These are phyloP conservation scores for Entomobrya multifasciata DNA, from an alignment of 2,888 invertebrate genomes.

Conservation along the genomic window DNA sequence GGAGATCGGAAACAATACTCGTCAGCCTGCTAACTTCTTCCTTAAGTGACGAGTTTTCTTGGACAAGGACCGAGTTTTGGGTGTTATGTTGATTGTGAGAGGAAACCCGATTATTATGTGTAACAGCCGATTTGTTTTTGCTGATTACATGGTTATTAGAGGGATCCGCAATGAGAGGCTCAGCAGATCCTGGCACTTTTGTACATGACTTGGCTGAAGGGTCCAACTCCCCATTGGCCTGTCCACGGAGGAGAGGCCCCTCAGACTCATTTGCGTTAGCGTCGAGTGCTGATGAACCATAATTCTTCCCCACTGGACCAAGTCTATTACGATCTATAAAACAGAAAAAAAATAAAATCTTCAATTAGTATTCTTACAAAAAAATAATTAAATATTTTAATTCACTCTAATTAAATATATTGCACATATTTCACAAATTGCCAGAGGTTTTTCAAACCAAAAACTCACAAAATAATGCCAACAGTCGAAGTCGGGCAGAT, in stretches of 20 bases:
- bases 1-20: conserved; percentile 70
- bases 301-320: conserved; percentile 75
- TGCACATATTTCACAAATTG: background rate
- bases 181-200: conserved; percentile 60
- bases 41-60: conserved; percentile 72
- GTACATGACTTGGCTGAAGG: conserved; percentile 63
- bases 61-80: conserved; percentile 66
- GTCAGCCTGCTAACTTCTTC: conserved; percentile 70
- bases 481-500: conserved; percentile 63
- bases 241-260: conserved; percentile 57
- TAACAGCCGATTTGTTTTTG: conserved; percentile 54
- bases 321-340: conserved; percentile 75
- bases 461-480: conserved; percentile 68
- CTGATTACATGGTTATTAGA: conserved; percentile 48
- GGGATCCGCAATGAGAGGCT: conserved; percentile 57
- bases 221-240: conserved; percentile 63
- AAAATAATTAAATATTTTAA: too few species aligned
- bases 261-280: conserved; percentile 70
- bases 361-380: background rate
- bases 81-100: conserved; percentile 67
- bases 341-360: background rate
- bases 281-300: conserved; percentile 64
- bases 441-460: conserved; percentile 38
- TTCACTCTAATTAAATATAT: background rate
- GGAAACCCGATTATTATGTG: conserved; percentile 62